Evolutionary conservation across 2,797 vertebrate genomes (phyloP), one percentile per base, ranked within the genome.

Genomic region (Dallia pectoralis): DNA sequence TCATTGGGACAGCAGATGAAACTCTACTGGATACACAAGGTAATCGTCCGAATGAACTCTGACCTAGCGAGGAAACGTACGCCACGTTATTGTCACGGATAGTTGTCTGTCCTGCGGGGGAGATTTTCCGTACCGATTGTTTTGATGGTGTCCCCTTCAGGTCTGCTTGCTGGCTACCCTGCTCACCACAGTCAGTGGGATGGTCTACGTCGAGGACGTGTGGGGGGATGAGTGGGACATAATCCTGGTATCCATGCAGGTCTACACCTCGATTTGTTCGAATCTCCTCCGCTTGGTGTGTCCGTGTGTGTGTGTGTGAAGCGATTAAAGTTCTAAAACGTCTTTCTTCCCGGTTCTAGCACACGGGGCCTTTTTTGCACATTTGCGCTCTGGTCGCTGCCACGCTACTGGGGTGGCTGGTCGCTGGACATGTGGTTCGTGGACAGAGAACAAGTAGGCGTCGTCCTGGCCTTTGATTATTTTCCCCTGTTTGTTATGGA

Each of bases 161-260:
- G 94, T 96, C 16, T 95, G 93, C 3, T 91, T 99, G 81, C 73
- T 94, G 77, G 92, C 92, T 0, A 90, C 95, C 12, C 82, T 98
- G 80, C 88, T 95, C 72, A 93, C 91, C 19, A 96, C 93, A 0
- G 88, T 97, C 79, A 93, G 96, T 71, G 97, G 95, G 22, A 89
- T 97, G 74, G 87, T 95, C 4, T 95, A 95, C 0, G 89, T 98
- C 49, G 92, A 95, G 53, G 95, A 98, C 86, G 81, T 98, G 0
- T 98, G 97, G 97, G 90, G 93, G 0, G 95, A 96, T 0, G 96
- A 98, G 75, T 99, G 96, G 97, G 93, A 94, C 73, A 93, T 98
- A 80, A 88, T 99, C n/a, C 82, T 95, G 2, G 93, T 96, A 47
- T 98, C 97, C 5, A 79, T 98, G 69, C 96, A 98, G 90, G 96